Evolutionary conservation across 2,113 vertebrate species (phyloP), one percentile per base, ranked within the genome.

Genomic region (Silurus meridionalis): DNA sequence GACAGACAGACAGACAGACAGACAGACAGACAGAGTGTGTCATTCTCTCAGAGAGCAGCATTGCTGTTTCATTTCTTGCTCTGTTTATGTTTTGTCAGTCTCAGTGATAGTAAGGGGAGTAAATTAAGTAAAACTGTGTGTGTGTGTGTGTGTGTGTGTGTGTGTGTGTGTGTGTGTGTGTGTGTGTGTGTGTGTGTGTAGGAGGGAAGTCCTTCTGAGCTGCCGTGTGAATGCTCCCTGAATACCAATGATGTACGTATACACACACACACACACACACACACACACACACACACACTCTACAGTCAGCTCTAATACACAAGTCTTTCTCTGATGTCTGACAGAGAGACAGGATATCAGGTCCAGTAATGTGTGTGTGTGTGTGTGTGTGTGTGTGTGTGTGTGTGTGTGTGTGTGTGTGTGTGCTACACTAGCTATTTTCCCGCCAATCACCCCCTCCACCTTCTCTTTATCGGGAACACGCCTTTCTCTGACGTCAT

Each of bases 241-340:
- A 94, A 94, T 94, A 92, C 93, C 91, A 94, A 94, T 94, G 90
- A 88, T 88, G 91, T 77, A 83, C 90, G 92, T 90, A 92, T 91
- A 91, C 90, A 69, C 74, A 66, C 88, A 82, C 85, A 74, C 28
- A 55, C 48, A 52, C 72, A 75, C 48, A 75, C 72, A 52, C 28
- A 37, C 28, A 37, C 28, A 37, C 28, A 37, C 71, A 48, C 6
- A 37, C 25, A 15, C 25, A 7, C 28, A 15, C 66, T 15, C 9
- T 52, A 66, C 48, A 83, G 14, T 52, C 23, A 28, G 63, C 23
- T 67, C 5, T 28, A 66, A 82, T 17, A 80, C 80, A 48, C 37
- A 52, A n/a, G 48, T 17, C 23, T 67, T 48, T 53, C 46, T 67
- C 11, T 37, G 28, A 37, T 37, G 28, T 9, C 9, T 25, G 46